These are phyloP conservation scores for human (Homo sapiens) DNA, from an alignment of 2,113 vertebrate genomes.

Conservation along the genomic window DNA sequence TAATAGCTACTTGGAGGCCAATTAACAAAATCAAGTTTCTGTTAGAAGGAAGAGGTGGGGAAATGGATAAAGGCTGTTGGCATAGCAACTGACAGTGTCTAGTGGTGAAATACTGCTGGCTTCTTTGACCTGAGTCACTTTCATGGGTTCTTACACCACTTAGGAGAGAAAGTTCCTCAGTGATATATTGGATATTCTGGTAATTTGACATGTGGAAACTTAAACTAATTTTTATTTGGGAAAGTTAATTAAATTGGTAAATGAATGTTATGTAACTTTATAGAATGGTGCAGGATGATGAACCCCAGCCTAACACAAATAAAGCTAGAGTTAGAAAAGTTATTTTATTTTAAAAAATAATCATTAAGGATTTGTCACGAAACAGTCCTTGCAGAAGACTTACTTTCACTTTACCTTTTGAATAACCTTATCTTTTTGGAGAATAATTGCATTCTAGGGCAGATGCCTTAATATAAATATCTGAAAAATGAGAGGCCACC, in stretches of 20 bases:
- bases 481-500: neutral
- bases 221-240: neutral
- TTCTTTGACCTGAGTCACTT: neutral
- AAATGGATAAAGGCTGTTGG: neutral
- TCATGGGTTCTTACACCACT: neutral
- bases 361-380: neutral
- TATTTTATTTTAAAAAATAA: constrained; percentile 3
- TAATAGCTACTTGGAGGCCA: neutral
- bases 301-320: neutral
- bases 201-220: neutral
- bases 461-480: neutral
- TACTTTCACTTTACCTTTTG: neutral
- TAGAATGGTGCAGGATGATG: neutral
- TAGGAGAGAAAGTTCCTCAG: neutral
- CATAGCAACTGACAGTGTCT: neutral
- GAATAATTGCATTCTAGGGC: neutral
- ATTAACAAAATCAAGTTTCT: neutral
- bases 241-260: neutral
- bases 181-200: neutral
- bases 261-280: neutral
- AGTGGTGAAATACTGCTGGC: neutral
- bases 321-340: neutral
- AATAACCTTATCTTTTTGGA: neutral
- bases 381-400: neutral
- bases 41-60: neutral